Evolutionary conservation across 2,888 invertebrate species (phyloP), one percentile per base, ranked within the genome.

Genomic region (Petrophora chlorosata): DNA sequence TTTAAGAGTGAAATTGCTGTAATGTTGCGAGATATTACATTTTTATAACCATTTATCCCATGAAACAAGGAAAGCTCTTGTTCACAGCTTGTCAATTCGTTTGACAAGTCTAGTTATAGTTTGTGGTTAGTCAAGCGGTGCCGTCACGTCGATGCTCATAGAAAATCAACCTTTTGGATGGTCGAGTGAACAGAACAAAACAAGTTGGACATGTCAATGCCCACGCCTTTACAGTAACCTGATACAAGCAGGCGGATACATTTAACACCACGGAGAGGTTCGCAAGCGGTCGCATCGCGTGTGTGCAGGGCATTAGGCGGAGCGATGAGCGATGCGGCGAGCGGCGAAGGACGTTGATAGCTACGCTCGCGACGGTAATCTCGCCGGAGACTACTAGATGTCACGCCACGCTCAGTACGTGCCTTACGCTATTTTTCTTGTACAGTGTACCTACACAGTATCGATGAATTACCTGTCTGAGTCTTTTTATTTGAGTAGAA

Each of bases 161-260:
- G 82, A 85, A 81, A 86, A 82, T 82, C 84, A 86, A 85, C 83
- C 85, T 86, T 86, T 80, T 76, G 74, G 76, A 83, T 71, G 84
- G 74, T 80, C 73, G 79, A 81, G 67, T 82, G 85, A 85, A 82
- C 83, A 83, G 78, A 87, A 86, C 82, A 86, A 88, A 89, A 89
- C 87, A 86, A 86, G 82, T 81, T 74, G 77, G 79, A 85, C 86
- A 86, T 83, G 88, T 86, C 89, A 85, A 87, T 90, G 90, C 90
- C 89, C 88, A 90, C 90, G 90, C 90, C 85, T 89, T 83, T 76
- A 85, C 78, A 75, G 90, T 87, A 90, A 90, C 87, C 75, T 71
- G 90, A 90, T 88, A 88, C 81, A 77, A 79, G 73, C 79, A 75
- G 79, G 78, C 83, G 83, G 85, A 85, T 86, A 87, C 89, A 82